phyloP scores from a whole-genome alignment of 2,113 vertebrate genomes.

The Puffinus mauretanicus region DNA sequence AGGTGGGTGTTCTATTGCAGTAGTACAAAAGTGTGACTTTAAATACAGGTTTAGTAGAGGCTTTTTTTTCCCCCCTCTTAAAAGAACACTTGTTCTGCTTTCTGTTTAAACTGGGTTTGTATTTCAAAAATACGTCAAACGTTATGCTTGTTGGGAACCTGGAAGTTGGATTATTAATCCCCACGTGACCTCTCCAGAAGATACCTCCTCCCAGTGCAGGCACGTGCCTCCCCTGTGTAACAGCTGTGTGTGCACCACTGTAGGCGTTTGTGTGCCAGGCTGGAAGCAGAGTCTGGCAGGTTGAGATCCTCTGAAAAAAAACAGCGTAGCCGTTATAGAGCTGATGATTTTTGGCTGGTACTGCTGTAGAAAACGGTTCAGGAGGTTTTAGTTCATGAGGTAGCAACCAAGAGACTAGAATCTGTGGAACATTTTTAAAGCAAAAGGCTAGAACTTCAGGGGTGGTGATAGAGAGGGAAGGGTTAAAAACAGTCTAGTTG shows the following conservation, averaged over 20 bases:
- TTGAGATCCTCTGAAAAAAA: neutral
- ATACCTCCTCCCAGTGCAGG: neutral
- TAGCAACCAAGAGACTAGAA: too few species aligned
- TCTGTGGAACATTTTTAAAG: neutral
- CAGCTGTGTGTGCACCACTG: accelerated
- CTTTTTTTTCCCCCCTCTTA: neutral
- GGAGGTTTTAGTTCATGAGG: too few species aligned
- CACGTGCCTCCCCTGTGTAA: accelerated
- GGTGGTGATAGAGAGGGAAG: neutral
- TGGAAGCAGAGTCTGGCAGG: neutral
- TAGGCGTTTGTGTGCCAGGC: neutral
- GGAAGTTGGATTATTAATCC: neutral
- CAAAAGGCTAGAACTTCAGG: neutral
- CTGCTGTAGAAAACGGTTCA: accelerated
- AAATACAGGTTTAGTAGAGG: neutral
- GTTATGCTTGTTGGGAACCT: accelerated
- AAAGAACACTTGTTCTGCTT: neutral
- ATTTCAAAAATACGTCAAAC: neutral
- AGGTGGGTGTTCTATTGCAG: accelerated
- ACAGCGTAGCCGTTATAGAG: too few species aligned
- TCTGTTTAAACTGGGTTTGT: neutral
- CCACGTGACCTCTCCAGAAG: neutral
- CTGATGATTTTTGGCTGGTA: neutral
- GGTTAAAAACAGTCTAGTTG: neutral
- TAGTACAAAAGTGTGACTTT: accelerated